phyloP scores from a whole-genome alignment of 2,888 invertebrate genomes.

The Mythimna vitellina region DNA sequence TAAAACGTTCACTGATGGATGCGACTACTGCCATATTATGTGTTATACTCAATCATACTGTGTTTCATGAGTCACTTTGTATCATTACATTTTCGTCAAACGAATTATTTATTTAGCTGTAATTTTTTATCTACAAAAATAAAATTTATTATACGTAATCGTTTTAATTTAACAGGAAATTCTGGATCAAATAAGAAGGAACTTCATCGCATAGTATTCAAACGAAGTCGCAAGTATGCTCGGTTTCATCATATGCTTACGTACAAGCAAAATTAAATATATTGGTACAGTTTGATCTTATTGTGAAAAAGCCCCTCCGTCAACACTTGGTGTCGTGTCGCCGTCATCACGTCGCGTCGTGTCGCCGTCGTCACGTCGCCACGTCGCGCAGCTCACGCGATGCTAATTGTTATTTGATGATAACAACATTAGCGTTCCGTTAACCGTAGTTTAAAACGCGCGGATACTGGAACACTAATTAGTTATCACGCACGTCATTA shows the following conservation, averaged over 20 bases:
- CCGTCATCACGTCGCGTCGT: neutral
- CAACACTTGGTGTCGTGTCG: neutral
- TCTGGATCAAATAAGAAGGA: neutral
- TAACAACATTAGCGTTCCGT: slow-evolving; percentile 38
- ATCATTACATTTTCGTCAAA: slow-evolving; percentile 41
- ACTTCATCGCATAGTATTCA: neutral
- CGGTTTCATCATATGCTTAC: neutral
- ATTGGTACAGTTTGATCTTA: neutral
- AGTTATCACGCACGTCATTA: slow-evolving; percentile 26
- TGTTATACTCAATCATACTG: slow-evolving; percentile 9
- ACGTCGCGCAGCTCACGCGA: slow-evolving; percentile 25
- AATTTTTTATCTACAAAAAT: neutral
- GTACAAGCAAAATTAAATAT: neutral
- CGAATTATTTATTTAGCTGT: neutral
- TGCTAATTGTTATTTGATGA: slow-evolving; percentile 49
- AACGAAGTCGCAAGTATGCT: too few relatives aligned
- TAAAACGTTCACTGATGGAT: slow-evolving; percentile 14
- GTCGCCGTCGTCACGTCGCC: neutral
- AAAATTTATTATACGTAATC: neutral
- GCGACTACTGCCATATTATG: neutral
- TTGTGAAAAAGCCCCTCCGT: neutral
- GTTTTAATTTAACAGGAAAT: neutral
- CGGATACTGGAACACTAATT: slow-evolving; percentile 34
- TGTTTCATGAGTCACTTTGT: slow-evolving; percentile 5
- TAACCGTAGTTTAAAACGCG: slow-evolving; percentile 36